These are phyloP conservation scores for Poeciliopsis paucimaculata DNA, from an alignment of 2,797 vertebrate species.

Conservation along the genomic window DNA sequence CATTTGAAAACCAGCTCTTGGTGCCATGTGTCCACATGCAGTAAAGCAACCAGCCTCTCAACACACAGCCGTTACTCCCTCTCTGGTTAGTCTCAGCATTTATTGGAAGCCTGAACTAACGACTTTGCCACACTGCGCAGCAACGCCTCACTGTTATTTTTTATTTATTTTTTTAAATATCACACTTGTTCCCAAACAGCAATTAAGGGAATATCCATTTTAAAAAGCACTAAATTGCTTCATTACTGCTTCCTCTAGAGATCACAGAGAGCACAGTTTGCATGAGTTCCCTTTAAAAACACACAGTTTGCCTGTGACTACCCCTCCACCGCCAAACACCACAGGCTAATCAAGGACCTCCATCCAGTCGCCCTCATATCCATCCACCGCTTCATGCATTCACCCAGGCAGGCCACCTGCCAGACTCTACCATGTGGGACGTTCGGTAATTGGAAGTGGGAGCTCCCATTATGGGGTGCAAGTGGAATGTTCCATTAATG, in stretches of 20 bases:
- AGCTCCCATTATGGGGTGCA: constrained; percentile 72
- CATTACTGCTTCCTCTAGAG: constrained; percentile 29
- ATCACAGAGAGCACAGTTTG: constrained; percentile 35
- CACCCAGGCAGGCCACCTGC: constrained; percentile 63
- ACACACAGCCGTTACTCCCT: constrained; percentile 69
- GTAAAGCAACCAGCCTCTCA: constrained; percentile 48
- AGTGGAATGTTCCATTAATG: constrained; percentile 71
- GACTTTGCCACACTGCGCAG: constrained; percentile 52
- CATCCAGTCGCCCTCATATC: constrained; percentile 54
- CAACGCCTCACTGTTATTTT: constrained; percentile 56
- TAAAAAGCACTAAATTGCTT: constrained; percentile 53
- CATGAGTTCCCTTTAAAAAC: constrained; percentile 46
- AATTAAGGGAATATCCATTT: constrained; percentile 50
- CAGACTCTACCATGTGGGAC: constrained; percentile 55
- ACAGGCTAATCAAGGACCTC: constrained; percentile 52
- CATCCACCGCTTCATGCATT: constrained; percentile 55
- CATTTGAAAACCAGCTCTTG: constrained; percentile 43
- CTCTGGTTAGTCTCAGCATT: constrained; percentile 77
- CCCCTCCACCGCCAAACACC: background rate
- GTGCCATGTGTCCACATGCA: constrained; percentile 41
- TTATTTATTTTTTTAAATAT: constrained; percentile 60
- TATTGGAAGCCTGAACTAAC: constrained; percentile 74
- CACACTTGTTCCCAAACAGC: constrained; percentile 66
- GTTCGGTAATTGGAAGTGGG: constrained; percentile 68
- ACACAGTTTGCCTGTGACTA: constrained; percentile 31